Conservation (phyloP, 2,113 vertebrate genomes). For the Fregata magnificens region DNA sequence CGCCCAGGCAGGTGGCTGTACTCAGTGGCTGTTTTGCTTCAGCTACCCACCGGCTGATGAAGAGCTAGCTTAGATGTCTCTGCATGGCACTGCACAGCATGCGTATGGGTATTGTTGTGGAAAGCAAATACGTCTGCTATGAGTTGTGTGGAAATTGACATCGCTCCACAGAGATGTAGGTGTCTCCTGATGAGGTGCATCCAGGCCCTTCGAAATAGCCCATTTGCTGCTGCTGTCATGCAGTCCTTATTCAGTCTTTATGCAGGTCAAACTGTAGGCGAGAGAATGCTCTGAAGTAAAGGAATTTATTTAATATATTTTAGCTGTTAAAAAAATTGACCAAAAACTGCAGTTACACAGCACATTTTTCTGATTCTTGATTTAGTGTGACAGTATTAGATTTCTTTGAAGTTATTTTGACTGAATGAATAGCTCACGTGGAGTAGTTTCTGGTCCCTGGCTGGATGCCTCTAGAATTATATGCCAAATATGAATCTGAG, state of each 20-base stretch:
- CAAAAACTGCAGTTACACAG: neutral
- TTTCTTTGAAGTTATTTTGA: neutral
- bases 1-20: neutral
- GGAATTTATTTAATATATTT: neutral
- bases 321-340: neutral
- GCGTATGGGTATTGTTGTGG: fast-evolving
- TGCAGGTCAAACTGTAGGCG: neutral
- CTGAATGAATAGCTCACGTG: neutral
- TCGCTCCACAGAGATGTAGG: neutral
- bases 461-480: neutral
- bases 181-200: neutral
- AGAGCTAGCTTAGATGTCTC: neutral
- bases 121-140: neutral
- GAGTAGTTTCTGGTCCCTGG: neutral
- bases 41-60: neutral
- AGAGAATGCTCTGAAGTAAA: neutral
- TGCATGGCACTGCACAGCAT: neutral
- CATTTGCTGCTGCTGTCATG: neutral
- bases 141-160: neutral
- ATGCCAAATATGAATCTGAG: neutral
- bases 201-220: neutral
- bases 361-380: neutral
- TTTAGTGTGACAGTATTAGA: neutral
- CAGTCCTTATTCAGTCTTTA: neutral
- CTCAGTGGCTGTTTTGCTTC: neutral